Conservation (phyloP, 2,113 vertebrate genomes). For the Pangasianodon gigas region DNA sequence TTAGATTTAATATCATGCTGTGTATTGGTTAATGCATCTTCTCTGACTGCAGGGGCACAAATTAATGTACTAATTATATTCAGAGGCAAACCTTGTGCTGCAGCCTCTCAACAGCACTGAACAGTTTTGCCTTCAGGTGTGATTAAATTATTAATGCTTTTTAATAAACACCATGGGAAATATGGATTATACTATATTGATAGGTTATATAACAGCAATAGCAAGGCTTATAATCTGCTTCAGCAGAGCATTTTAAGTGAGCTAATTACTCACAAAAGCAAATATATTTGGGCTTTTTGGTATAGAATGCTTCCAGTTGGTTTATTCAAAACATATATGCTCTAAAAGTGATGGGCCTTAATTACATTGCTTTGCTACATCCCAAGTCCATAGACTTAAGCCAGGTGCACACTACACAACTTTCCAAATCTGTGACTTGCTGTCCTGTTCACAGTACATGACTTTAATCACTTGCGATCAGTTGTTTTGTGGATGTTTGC, state of each 20-base stretch:
- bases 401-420: constrained; percentile 23
- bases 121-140: background rate
- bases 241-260: constrained; percentile 10
- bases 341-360: constrained; percentile 1
- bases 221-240: constrained; percentile 1
- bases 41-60: background rate
- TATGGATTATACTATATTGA: background rate
- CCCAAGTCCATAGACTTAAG: constrained; percentile 12
- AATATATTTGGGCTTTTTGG: background rate
- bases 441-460: background rate
- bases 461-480: background rate
- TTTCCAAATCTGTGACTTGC: background rate
- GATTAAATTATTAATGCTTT: background rate
- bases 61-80: background rate
- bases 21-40: background rate
- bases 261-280: constrained; percentile 5
- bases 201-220: constrained; percentile 5
- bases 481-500: background rate
- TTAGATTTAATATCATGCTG: constrained; percentile 6
- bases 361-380: constrained; percentile 33
- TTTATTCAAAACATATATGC: background rate
- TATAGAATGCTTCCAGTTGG: background rate
- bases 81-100: background rate
- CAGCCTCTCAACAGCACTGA: background rate
- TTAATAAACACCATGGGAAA: background rate